These are phyloP conservation scores for Thalassophryne amazonica DNA, from an alignment of 2,797 vertebrate genomes.

Conservation along the genomic window DNA sequence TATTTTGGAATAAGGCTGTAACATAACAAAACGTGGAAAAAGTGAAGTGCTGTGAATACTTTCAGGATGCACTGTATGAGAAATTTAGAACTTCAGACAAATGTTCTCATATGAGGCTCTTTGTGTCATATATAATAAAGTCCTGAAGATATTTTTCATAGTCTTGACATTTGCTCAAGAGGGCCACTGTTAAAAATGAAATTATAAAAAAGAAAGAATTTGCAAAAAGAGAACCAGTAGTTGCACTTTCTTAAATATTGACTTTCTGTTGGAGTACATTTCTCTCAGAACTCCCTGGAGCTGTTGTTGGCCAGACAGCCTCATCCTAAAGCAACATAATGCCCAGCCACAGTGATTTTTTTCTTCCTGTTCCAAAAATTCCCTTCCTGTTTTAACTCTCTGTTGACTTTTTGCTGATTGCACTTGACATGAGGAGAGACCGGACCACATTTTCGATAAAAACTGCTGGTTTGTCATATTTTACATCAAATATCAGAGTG, in stretches of 20 bases:
- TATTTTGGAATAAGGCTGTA: too few relatives aligned
- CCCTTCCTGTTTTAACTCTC: slow-evolving; percentile 9
- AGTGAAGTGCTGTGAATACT: too few relatives aligned
- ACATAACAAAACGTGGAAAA: too few relatives aligned
- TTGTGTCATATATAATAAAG: too few relatives aligned
- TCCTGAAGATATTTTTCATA: too few relatives aligned
- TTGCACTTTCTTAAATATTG: slow-evolving; percentile 35
- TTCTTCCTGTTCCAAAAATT: slow-evolving; percentile 33
- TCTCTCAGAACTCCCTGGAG: neutral
- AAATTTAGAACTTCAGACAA: too few relatives aligned
- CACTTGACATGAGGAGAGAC: slow-evolving; percentile 24
- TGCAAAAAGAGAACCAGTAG: slow-evolving; percentile 1
- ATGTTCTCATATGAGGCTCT: too few relatives aligned
- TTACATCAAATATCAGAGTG: neutral
- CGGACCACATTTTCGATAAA: slow-evolving; percentile 14
- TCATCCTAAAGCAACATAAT: slow-evolving; percentile 6
- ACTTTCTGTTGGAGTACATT: slow-evolving; percentile 11
- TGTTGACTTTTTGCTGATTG: slow-evolving; percentile 4
- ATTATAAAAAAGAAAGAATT: too few relatives aligned
- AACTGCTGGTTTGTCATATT: neutral
- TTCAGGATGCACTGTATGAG: too few relatives aligned
- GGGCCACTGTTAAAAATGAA: too few relatives aligned
- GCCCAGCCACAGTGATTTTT: slow-evolving; percentile 7
- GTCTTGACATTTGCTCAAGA: too few relatives aligned
- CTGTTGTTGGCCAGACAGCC: neutral